phyloP scores from a whole-genome alignment of 2,888 invertebrate genomes.

The Pandemis cinnamomeana region DNA sequence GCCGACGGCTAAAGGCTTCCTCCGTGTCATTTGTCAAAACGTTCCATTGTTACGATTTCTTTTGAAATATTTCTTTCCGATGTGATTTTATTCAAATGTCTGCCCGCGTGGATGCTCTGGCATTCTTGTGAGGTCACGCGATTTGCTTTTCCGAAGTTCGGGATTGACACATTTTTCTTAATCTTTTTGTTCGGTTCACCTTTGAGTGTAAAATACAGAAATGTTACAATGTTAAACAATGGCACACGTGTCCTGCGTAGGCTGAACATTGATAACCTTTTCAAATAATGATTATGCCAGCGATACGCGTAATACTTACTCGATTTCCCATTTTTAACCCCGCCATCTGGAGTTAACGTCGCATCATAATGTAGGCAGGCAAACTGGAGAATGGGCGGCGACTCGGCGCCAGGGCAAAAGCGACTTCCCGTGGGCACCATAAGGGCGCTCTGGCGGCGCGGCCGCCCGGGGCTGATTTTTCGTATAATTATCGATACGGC shows the following conservation, averaged over 20 bases:
- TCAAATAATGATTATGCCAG: not conserved
- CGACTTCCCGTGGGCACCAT: not conserved
- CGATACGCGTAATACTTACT: not conserved
- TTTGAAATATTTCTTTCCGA: not conserved
- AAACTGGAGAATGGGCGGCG: not conserved
- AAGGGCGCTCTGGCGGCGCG: not conserved
- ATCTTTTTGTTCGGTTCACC: too few relatives aligned
- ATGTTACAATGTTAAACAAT: not conserved
- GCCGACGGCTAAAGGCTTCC: not conserved
- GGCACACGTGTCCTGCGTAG: too few relatives aligned
- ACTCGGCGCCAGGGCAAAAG: not conserved
- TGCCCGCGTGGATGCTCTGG: not conserved
- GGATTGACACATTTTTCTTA: not conserved
- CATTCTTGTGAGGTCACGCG: not conserved
- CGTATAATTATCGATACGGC: conserved; percentile 25
- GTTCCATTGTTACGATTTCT: not conserved
- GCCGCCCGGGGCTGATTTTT: conserved; percentile 45
- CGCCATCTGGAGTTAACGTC: not conserved
- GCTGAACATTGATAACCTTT: not conserved
- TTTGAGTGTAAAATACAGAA: not conserved
- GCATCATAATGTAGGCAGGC: not conserved
- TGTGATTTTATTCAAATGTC: conserved; percentile 8
- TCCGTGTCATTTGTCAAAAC: not conserved
- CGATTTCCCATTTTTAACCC: not conserved
- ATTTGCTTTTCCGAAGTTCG: not conserved